Percentiles rank a stretch among this genome's conserved stretches.
Conservation (phyloP, 2,113 vertebrate genomes). For the Amblyopsis rosae region DNA sequence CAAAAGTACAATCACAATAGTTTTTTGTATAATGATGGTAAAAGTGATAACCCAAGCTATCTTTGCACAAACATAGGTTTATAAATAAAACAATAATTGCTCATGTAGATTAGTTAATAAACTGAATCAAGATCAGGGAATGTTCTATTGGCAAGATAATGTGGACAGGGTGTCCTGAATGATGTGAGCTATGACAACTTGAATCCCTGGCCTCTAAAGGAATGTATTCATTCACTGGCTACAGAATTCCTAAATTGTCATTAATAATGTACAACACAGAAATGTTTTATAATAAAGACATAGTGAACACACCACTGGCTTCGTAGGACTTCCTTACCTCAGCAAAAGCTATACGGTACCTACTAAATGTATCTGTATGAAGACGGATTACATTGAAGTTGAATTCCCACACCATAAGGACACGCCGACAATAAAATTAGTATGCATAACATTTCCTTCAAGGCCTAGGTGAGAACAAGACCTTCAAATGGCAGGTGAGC, state of each 20-base stretch:
- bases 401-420: conserved; percentile 18
- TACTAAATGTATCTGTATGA: neutral
- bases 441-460: conserved; percentile 1
- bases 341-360: neutral
- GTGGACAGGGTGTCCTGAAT: too few species aligned
- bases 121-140: neutral
- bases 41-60: too few species aligned
- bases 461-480: conserved; percentile 42
- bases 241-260: too few species aligned
- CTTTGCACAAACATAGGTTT: too few species aligned
- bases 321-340: neutral
- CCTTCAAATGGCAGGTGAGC: conserved; percentile 59
- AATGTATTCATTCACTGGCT: too few species aligned
- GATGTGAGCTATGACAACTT: too few species aligned
- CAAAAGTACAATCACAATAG: too few species aligned
- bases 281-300: too few species aligned
- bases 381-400: neutral
- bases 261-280: too few species aligned
- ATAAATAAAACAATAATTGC: neutral
- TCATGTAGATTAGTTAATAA: neutral
- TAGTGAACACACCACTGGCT: too few species aligned
- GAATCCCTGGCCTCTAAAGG: too few species aligned
- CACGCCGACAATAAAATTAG: conserved; percentile 11
- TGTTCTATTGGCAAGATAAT: neutral
- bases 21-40: too few species aligned